Percentiles rank a stretch among this genome's conserved stretches.
These are phyloP conservation scores for Epinephelus awoara DNA, from an alignment of 2,797 vertebrate species.

Conservation along the genomic window DNA sequence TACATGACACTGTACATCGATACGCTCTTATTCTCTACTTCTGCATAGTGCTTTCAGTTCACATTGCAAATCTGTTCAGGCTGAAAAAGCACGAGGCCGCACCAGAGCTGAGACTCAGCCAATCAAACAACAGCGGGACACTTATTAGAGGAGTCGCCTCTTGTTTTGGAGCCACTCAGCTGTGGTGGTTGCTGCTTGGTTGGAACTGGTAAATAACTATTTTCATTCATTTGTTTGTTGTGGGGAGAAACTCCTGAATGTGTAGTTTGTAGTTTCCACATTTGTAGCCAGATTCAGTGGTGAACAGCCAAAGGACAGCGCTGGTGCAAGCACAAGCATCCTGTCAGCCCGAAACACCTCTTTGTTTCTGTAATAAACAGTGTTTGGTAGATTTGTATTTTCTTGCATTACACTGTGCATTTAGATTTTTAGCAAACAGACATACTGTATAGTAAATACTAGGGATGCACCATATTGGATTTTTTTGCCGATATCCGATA, in stretches of 20 bases:
- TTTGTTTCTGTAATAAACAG: too few species aligned
- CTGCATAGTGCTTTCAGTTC: slow-evolving; percentile 60
- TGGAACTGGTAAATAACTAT: background rate
- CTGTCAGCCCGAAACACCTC: too few species aligned
- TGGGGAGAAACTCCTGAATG: background rate
- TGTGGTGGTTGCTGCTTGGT: background rate
- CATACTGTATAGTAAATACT: background rate
- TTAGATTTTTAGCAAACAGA: background rate
- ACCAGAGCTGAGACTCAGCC: background rate
- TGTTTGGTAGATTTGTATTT: background rate
- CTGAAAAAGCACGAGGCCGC: background rate
- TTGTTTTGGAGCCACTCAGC: background rate
- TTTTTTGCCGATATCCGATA: too few species aligned
- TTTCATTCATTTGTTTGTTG: background rate
- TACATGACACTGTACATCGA: slow-evolving; percentile 50
- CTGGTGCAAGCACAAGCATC: too few species aligned
- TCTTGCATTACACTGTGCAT: background rate
- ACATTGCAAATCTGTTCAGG: slow-evolving; percentile 44
- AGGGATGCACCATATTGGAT: too few species aligned
- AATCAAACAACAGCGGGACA: background rate
- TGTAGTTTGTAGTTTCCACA: background rate
- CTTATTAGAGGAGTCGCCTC: background rate
- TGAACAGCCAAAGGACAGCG: too few species aligned
- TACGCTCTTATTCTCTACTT: slow-evolving; percentile 63
- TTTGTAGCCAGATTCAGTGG: background rate